phyloP scores from a whole-genome alignment of 2,888 invertebrate genomes.

The Zootermopsis nevadensis region DNA sequence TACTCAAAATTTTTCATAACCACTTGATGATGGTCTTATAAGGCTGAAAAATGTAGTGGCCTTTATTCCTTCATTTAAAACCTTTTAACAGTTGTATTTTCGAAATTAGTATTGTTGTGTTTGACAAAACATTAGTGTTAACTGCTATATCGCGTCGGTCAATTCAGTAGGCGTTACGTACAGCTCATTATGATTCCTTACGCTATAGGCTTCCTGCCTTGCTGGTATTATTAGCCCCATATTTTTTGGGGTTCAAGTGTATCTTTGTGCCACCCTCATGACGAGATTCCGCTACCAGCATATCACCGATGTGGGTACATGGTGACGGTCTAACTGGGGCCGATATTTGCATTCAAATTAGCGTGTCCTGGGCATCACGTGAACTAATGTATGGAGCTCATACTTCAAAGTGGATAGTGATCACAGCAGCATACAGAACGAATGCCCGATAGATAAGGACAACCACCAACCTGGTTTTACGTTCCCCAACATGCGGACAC shows the following conservation, averaged over 20 bases:
- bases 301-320: background rate
- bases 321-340: background rate
- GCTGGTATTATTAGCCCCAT: background rate
- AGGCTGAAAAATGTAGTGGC: too few relatives aligned
- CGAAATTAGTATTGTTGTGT: too few relatives aligned
- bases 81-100: too few relatives aligned
- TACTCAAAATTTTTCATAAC: too few relatives aligned
- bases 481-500: background rate
- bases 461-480: slow-evolving; percentile 3
- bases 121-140: too few relatives aligned
- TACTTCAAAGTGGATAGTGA: slow-evolving; percentile 51
- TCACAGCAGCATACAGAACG: slow-evolving; percentile 25
- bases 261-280: slow-evolving; percentile 20
- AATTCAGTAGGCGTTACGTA: too few relatives aligned
- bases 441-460: slow-evolving; percentile 29
- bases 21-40: too few relatives aligned
- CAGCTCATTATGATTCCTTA: too few relatives aligned
- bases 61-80: too few relatives aligned
- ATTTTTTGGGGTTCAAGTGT: background rate
- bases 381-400: slow-evolving; percentile 49
- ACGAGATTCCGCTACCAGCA: background rate
- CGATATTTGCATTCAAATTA: slow-evolving; percentile 53
- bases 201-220: too few relatives aligned
- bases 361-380: slow-evolving; percentile 46
- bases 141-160: too few relatives aligned